phyloP scores from a whole-genome alignment of 1,140 invertebrate genomes.

The Zelostemma sp. region DNA sequence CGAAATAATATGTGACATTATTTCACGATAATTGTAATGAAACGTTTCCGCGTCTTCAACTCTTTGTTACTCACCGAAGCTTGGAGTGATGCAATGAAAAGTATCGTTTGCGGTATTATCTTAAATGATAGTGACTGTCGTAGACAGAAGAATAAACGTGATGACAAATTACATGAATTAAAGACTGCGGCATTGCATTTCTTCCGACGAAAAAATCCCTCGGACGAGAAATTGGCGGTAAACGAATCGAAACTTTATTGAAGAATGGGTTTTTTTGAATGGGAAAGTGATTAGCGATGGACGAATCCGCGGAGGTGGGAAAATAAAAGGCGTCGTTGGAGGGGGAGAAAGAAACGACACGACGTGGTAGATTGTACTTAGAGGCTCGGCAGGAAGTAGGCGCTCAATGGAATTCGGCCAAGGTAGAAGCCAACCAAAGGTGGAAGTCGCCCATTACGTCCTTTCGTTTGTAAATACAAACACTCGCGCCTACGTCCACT shows the following conservation, averaged over 20 bases:
- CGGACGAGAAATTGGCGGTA: constrained; percentile 29
- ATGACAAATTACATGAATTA: constrained; percentile 51
- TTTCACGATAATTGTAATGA: constrained; percentile 34
- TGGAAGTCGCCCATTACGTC: constrained; percentile 63
- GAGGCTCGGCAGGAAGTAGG: constrained; percentile 68
- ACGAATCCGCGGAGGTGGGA: not conserved
- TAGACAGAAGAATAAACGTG: constrained; percentile 41
- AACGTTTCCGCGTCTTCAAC: constrained; percentile 36
- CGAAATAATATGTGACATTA: constrained; percentile 15
- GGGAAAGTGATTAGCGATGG: constrained; percentile 16
- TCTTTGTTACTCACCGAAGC: constrained; percentile 44
- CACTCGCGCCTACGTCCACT: constrained; percentile 45
- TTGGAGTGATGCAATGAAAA: constrained; percentile 35
- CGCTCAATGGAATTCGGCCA: constrained; percentile 68
- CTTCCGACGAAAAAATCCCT: constrained; percentile 32
- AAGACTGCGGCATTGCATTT: constrained; percentile 32
- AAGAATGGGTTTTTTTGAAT: constrained; percentile 7
- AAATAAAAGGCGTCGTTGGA: not conserved
- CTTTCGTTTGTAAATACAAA: constrained; percentile 61
- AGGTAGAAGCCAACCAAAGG: constrained; percentile 62
- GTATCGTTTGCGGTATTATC: constrained; percentile 44
- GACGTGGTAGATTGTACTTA: constrained; percentile 61
- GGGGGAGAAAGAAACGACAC: constrained; percentile 42
- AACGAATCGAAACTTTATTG: too few species aligned
- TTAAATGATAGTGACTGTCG: constrained; percentile 45